Evolutionary conservation across 1,140 invertebrate species (phyloP), one percentile per base, ranked within the genome.

Genomic region (Bombus ignitus): DNA sequence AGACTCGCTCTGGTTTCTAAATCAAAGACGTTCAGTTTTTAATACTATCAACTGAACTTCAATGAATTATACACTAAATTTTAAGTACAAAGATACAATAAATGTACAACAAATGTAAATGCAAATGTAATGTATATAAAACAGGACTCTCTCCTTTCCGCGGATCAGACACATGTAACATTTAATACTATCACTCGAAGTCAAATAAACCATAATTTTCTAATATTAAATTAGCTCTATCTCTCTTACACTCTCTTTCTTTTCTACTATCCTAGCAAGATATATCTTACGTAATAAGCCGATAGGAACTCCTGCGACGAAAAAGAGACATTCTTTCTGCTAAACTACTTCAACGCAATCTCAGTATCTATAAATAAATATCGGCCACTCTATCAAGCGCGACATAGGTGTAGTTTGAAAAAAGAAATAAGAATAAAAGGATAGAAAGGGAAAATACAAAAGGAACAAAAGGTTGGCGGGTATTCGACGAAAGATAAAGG

Each of bases 271-370:
- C 12, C 15, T 28, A 15, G 3, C 39, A 12, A 4, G 71, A 32
- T 35, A 39, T 12, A 37, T 18, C 15, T 71, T 81, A 32, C 18
- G 37, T 71, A 81, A 70, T 10, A 39, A 53, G 13, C 2, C 25
- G 28, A 80, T 42, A 81, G 71, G 44, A 57, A 81, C 3, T 39
- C 22, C 9, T 8, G 28, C 37, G 18, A 53, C 25, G 53, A 73
- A 81, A 81, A 66, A 83, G 22, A 42, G 35, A 18, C 53, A 59
- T 35, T 59, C 47, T 59, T 59, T 59, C 32, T 47, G 9, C 32
- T 35, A 15, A 37, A 75, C 44, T 3, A 12, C 47, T 57, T 44
- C 2, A 57, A 57, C 47, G 12, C 35, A 10, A 59, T 15, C 12
- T 6, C 28, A 12, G 28, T 76, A 76, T 37, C 47, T 76, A n/a